phyloP scores from a whole-genome alignment of 2,888 invertebrate genomes.

The Unio delphinus region DNA sequence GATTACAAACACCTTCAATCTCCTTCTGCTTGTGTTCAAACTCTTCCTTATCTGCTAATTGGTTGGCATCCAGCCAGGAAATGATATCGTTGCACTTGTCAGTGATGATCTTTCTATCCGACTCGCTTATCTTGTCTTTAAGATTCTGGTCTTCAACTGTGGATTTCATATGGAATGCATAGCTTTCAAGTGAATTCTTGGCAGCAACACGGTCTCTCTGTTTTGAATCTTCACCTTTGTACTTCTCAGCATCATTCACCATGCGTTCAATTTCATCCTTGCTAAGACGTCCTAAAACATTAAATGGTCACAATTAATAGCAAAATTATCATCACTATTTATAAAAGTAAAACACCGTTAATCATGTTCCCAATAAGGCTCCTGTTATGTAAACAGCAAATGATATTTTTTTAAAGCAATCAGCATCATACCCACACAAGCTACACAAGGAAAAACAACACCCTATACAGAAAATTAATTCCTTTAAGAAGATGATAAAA shows the following conservation, averaged over 20 bases:
- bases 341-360: background rate
- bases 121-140: slow-evolving; percentile 89
- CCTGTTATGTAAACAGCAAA: slow-evolving; percentile 18
- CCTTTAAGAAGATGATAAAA: slow-evolving; percentile 17
- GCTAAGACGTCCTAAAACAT: slow-evolving; percentile 78
- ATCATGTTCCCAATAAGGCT: background rate
- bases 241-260: slow-evolving; percentile 93
- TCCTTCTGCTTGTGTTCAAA: slow-evolving; percentile 96
- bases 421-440: slow-evolving; percentile 5
- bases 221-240: slow-evolving; percentile 80
- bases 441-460: slow-evolving; percentile 4
- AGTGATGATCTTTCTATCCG: slow-evolving; percentile 85
- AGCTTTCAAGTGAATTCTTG: slow-evolving; percentile 85
- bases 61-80: slow-evolving; percentile 75
- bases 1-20: slow-evolving; percentile 91
- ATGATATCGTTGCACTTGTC: slow-evolving; percentile 87
- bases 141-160: slow-evolving; percentile 91
- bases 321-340: background rate
- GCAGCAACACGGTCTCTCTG: slow-evolving; percentile 79
- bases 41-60: slow-evolving; percentile 92
- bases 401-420: background rate
- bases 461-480: background rate
- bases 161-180: slow-evolving; percentile 94
- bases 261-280: slow-evolving; percentile 95
- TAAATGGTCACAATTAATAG: background rate